phyloP scores from a whole-genome alignment of 1,140 invertebrate genomes.

The Eueides isabella region DNA sequence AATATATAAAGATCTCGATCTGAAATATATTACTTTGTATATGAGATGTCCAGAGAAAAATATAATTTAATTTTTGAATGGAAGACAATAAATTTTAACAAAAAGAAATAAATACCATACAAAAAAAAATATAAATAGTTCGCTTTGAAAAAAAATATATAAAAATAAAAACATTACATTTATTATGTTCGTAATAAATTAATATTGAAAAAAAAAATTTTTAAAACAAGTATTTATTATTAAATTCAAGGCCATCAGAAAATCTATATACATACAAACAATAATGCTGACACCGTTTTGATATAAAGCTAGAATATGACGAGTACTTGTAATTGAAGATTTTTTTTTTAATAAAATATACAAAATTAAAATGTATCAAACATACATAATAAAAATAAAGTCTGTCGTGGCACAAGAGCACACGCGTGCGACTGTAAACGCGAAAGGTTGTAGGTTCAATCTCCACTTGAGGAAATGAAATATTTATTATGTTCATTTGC shows the following conservation, averaged over 20 bases:
- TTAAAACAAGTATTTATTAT: background rate
- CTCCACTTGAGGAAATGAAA: no score
- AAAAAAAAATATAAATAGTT: background rate
- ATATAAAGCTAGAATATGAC: no score
- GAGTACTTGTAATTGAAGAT: no score
- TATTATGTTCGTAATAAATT: background rate
- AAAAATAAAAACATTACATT: background rate
- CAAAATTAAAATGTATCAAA: no score
- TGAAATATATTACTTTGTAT: background rate
- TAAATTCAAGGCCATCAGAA: background rate
- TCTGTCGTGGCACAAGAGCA: no score
- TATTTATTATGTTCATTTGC: no score
- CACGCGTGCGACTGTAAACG: no score
- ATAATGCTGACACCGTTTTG: no score
- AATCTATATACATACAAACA: background rate
- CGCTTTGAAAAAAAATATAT: background rate
- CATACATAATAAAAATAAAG: no score
- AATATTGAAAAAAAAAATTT: background rate
- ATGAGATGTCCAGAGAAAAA: background rate
- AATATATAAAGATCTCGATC: background rate
- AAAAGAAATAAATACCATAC: no score
- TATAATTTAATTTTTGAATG: background rate
- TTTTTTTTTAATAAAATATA: no score
- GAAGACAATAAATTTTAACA: slow-evolving; percentile 4
- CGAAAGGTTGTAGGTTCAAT: no score